Base-by-base conservation (phyloP, 1,140 invertebrate genomes). In the Ptiloglossa arizonensis region DNA sequence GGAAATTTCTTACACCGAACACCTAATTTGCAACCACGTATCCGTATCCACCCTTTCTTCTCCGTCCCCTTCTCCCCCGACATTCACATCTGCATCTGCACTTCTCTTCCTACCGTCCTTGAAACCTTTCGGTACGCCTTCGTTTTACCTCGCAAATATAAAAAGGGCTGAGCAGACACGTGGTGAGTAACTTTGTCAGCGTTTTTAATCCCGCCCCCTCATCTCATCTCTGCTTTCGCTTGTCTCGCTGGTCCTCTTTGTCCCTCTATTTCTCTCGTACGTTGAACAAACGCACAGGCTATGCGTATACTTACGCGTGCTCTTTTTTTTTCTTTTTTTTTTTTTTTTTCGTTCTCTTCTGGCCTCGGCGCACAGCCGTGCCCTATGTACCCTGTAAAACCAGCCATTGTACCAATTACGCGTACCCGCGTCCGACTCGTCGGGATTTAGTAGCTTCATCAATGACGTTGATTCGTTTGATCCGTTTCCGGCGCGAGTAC, bases 131-230 rank as follows among this genome's bases (percentile, higher is more conserved):
- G 27, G 19, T 38, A 38, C 57, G 38, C 73, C 63, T 64, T 63
- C 54, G 64, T 76, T 54, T 79, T 56, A 76, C 72, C 77, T 76
- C 67, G 72, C 54, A 67, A 77, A 84, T 83, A 72, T 83, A 85
- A 86, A 87, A 87, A 86, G 81, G 76, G 82, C 82, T 86, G 83
- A 83, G 72, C 79, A 77, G 56, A 81, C 80, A 85, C 86, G 77
- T 88, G 87, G 91, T 91, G 89, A 87, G 89, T 87, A 91, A 90
- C 89, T 91, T 90, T 88, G 87, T 90, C 89, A 90, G 89, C 89
- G 80, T 90, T 91, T 90, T 90, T 90, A 88, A 89, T 86, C 85
- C 80, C 83, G 67, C 54, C 70, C 68, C n/a, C 74, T 82, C 74
- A 66, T 81, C 38, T 56, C 56, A 9, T 29, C 29, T 70, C 41